Evolutionary conservation across 1,140 invertebrate genomes (phyloP).

Genomic region (honey bee (Apis mellifera)): Amel_HAv3.1 CM009931.2:21924501-21925000

Average conservation of each 20-base stretch:
- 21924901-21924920: neutral
- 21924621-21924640: slow-evolving; percentile 14
- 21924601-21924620: too few relatives aligned
- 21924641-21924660: slow-evolving; percentile 38
- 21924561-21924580: slow-evolving; percentile 4
- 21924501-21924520: slow-evolving; percentile 69
- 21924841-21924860: too few relatives aligned
- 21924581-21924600: neutral
- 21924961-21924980: neutral
- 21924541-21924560: slow-evolving; percentile 35
- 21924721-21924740: slow-evolving; percentile 17
- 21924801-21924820: neutral
- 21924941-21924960: neutral
- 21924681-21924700: slow-evolving; percentile 4
- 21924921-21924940: neutral
- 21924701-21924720: neutral
- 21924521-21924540: slow-evolving; percentile 48
- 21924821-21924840: neutral
- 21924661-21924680: slow-evolving; percentile 49
- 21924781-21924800: neutral
- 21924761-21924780: neutral
- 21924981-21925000: slow-evolving; percentile 6
- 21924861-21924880: neutral
- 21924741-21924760: neutral
- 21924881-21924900: neutral